A percentile compares a stretch with the other conserved stretches of the same genome.
phyloP scores from a whole-genome alignment of 2,888 invertebrate genomes.

The Cylindroiulus punctatus region DNA sequence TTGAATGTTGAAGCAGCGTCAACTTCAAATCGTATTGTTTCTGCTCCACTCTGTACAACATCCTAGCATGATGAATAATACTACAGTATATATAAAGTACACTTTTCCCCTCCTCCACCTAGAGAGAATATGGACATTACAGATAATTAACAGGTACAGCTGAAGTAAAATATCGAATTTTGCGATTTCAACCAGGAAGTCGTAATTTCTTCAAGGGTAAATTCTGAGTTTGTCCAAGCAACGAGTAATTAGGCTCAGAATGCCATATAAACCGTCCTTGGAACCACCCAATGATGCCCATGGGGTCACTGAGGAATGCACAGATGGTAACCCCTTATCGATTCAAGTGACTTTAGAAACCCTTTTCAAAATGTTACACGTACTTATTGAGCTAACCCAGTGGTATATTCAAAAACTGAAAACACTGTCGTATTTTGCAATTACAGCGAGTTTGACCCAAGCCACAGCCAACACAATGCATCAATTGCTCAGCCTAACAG shows the following conservation, averaged over 20 bases:
- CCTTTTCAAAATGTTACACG: not conserved
- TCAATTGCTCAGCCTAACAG: no score
- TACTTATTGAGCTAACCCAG: not conserved
- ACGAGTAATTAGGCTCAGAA: not conserved
- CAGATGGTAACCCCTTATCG: not conserved
- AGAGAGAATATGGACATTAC: constrained; percentile 11
- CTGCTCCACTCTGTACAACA: no score
- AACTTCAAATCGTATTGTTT: no score
- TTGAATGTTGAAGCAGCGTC: no score
- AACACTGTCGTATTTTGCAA: no score
- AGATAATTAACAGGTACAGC: not conserved
- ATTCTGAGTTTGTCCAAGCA: not conserved
- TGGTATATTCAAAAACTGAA: no score
- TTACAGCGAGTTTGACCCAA: no score
- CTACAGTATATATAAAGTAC: no score
- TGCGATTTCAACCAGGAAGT: constrained; percentile 31
- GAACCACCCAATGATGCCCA: not conserved
- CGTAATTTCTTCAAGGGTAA: constrained; percentile 14
- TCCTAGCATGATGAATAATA: no score
- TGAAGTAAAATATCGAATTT: not conserved
- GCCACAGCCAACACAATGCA: no score
- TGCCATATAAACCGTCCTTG: constrained; percentile 6
- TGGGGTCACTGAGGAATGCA: not conserved
- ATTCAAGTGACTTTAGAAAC: not conserved
- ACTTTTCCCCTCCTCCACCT: no score